Conservation (phyloP, 2,113 vertebrate genomes). For the Mustela lutreola region DNA sequence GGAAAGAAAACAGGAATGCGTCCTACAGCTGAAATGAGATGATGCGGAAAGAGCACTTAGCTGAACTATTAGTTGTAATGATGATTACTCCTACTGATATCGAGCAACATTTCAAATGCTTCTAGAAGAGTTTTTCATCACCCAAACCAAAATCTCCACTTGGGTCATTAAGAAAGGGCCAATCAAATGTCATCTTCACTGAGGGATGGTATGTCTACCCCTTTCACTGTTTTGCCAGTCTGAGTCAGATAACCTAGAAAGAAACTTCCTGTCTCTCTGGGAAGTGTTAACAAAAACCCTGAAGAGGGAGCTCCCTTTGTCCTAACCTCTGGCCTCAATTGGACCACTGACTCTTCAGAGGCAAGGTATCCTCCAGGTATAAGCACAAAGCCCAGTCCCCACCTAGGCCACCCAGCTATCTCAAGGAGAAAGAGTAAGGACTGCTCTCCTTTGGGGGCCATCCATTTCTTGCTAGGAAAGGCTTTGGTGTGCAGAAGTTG, state of each 20-base stretch:
- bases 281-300: neutral
- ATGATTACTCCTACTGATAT: neutral
- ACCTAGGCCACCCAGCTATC: neutral
- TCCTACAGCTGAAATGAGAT: neutral
- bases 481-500: neutral
- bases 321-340: too few species aligned
- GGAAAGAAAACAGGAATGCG: neutral
- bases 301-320: neutral
- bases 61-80: neutral
- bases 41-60: neutral
- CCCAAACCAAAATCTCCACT: neutral
- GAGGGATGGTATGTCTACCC: neutral
- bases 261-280: neutral
- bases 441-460: neutral
- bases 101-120: neutral
- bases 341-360: neutral
- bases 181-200: neutral
- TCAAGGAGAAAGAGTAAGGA: neutral
- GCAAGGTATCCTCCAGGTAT: neutral
- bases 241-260: neutral
- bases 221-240: neutral
- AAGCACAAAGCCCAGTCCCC: fast-evolving
- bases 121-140: neutral
- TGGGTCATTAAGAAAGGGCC: neutral
- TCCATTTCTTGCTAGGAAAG: neutral